Base-by-base conservation (phyloP, 1,140 invertebrate genomes). In the Euura saliciscinereae region DNA sequence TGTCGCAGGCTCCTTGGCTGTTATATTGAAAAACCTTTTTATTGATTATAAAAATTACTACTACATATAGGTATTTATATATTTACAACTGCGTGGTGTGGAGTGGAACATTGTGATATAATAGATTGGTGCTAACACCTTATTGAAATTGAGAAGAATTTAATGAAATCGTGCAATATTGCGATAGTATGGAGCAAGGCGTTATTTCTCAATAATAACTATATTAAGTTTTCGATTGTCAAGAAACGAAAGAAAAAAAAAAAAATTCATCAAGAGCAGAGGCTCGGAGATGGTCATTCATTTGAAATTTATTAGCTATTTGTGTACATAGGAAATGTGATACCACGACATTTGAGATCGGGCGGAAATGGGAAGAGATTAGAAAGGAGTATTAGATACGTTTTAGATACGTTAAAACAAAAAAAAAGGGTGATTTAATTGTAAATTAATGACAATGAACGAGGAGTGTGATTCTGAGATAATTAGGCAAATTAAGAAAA, bases 61-160 rank as follows among this genome's bases (percentile, higher is more conserved):
- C 76, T 83, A 79, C 73, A 79, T 85, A 84, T 87, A 86, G 83
- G 80, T 87, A 85, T 87, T 86, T 87, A 84, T 85, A 86, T 85
- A 86, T 86, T 87, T 86, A 86, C 84, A 87, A 86, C 76, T 81
- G 84, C 84, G 84, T 87, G 85, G 85, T 86, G 85, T 87, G 86
- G 84, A 86, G 86, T 87, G 85, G 83, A 87, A 87, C 84, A 87
- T 87, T 87, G 86, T 87, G 86, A 87, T 87, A 87, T 87, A 86
- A 87, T 87, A 87, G 85, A 87, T 87, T 87, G 86, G 86, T 87
- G 86, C 86, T 87, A 87, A 87, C 85, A 87, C 86, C 85, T 86
- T 87, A 86, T 86, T 87, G 83, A 87, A 85, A 86, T 86, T 87
- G 83, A 86, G 78, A 87, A 83, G 80, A 86, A 85, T 86, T 86